phyloP scores from a whole-genome alignment of 2,888 invertebrate species.

The Ypsolopha sequella region DNA sequence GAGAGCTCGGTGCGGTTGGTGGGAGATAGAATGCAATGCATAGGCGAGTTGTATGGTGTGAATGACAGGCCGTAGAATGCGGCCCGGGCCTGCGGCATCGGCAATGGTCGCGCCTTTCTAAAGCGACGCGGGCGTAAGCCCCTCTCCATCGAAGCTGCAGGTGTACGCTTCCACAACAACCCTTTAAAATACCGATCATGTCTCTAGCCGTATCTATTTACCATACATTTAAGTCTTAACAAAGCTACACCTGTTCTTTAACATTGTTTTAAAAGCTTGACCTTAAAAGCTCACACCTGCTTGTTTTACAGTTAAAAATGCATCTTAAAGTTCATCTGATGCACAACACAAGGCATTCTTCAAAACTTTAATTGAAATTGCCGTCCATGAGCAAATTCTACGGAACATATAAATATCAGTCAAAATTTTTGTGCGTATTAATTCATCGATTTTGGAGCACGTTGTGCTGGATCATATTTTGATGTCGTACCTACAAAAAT shows the following conservation, averaged over 20 bases:
- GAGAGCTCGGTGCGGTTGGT: constrained; percentile 27
- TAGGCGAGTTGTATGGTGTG: constrained; percentile 70
- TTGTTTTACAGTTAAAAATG: constrained; percentile 31
- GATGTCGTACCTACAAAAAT: too few relatives aligned
- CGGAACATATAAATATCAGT: too few relatives aligned
- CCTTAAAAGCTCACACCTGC: constrained; percentile 52
- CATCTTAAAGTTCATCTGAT: background rate
- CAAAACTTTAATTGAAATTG: too few relatives aligned
- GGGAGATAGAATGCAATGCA: constrained; percentile 68
- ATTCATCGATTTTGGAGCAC: too few relatives aligned
- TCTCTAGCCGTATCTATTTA: constrained; percentile 62
- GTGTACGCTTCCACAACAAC: constrained; percentile 61
- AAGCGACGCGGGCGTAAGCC: constrained; percentile 60
- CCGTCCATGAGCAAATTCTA: too few relatives aligned
- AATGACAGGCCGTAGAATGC: constrained; percentile 71
- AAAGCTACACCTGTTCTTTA: constrained; percentile 51
- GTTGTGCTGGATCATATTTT: too few relatives aligned
- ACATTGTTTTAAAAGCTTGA: constrained; percentile 52
- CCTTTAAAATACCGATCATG: constrained; percentile 69
- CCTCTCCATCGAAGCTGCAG: constrained; percentile 50
- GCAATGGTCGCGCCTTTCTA: constrained; percentile 71
- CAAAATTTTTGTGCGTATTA: too few relatives aligned
- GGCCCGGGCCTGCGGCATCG: constrained; percentile 67
- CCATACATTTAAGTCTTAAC: constrained; percentile 30
- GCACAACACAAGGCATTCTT: too few relatives aligned